Evolutionary conservation across 2,888 invertebrate genomes (phyloP).

Genomic region (Boloria euphrosyne): DNA sequence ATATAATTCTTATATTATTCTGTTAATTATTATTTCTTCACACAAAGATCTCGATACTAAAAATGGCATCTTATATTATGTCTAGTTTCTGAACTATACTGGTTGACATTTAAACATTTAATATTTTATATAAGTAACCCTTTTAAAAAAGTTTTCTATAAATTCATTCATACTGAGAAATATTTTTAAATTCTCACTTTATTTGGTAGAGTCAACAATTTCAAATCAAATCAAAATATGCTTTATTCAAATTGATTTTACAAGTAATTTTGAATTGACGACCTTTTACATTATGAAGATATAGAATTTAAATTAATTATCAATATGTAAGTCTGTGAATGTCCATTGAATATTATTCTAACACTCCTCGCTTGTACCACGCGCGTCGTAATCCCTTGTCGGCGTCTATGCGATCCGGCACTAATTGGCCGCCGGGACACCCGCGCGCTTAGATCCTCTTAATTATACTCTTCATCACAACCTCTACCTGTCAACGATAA

Average conservation of each 20-base stretch:
- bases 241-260: too few species aligned
- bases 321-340: background rate
- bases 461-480: constrained; percentile 47
- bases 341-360: constrained; percentile 10
- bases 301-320: too few species aligned
- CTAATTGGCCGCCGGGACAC: constrained; percentile 56
- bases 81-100: too few species aligned
- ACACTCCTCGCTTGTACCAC: constrained; percentile 42
- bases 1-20: background rate
- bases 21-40: background rate
- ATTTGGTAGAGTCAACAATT: background rate
- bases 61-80: too few species aligned
- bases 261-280: too few species aligned
- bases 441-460: constrained; percentile 47
- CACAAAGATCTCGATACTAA: background rate
- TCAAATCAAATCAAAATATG: too few species aligned
- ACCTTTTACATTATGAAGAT: too few species aligned
- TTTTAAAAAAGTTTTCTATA: too few species aligned
- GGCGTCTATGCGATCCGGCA: constrained; percentile 48
- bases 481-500: constrained; percentile 31
- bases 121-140: too few species aligned
- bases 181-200: background rate
- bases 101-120: too few species aligned
- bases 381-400: constrained; percentile 43
- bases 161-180: background rate